phyloP scores from a whole-genome alignment of 2,113 vertebrate genomes.

The Neolamprologus brichardi region DNA sequence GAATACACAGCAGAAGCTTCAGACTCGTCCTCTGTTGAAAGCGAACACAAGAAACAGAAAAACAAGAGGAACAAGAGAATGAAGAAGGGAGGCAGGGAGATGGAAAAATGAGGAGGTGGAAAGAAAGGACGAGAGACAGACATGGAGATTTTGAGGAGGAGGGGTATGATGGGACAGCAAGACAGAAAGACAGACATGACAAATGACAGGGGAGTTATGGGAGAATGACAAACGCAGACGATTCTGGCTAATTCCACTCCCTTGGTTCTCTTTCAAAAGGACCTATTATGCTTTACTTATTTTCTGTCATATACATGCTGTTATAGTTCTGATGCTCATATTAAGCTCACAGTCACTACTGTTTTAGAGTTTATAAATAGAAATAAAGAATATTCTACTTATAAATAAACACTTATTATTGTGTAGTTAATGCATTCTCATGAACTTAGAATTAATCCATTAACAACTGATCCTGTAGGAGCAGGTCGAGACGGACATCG shows the following conservation, averaged over 20 bases:
- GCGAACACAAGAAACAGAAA: neutral
- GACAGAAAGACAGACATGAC: neutral
- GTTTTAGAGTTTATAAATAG: neutral
- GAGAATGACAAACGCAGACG: neutral
- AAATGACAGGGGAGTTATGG: neutral
- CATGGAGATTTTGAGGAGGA: neutral
- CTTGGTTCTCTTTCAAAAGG: neutral
- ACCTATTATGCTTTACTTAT: neutral
- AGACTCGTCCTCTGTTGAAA: neutral
- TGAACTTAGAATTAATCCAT: neutral
- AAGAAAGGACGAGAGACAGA: neutral
- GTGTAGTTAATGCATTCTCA: neutral
- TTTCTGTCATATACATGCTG: neutral
- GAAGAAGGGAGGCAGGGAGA: neutral
- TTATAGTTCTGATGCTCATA: neutral
- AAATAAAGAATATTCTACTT: neutral
- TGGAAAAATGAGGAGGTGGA: slow-evolving; percentile 22
- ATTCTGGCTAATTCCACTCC: neutral
- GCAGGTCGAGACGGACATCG: neutral
- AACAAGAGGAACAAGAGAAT: neutral
- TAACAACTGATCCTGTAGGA: neutral
- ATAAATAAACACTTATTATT: neutral
- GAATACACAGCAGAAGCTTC: slow-evolving; percentile 36
- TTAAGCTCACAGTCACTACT: neutral
- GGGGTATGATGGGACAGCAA: neutral